Evolutionary conservation across 1,140 invertebrate species (phyloP).

Genomic region (Telenomus remus): DNA sequence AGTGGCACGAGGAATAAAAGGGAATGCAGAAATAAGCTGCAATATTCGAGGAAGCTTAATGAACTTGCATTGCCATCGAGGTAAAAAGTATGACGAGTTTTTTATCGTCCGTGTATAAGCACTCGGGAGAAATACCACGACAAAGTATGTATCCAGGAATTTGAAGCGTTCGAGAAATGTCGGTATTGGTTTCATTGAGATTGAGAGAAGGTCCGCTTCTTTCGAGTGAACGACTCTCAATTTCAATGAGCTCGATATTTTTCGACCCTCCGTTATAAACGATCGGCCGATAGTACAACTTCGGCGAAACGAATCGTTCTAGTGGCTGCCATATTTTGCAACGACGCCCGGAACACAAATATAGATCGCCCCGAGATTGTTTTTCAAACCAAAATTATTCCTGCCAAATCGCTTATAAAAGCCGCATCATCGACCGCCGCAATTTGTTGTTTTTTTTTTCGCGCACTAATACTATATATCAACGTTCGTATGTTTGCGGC

Average conservation of each 20-base stretch:
- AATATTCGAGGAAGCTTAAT: too few species aligned
- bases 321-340: constrained; percentile 28
- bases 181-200: constrained; percentile 36
- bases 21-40: too few species aligned
- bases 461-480: too few species aligned
- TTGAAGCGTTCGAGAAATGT: constrained; percentile 16
- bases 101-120: constrained; percentile 16
- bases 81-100: not conserved
- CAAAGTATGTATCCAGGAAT: constrained; percentile 38
- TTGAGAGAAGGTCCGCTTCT: constrained; percentile 43
- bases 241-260: constrained; percentile 40
- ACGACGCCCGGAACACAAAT: not conserved
- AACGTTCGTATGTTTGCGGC: too few species aligned
- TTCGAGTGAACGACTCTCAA: constrained; percentile 39
- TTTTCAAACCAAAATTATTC: too few species aligned
- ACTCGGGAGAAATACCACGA: constrained; percentile 1
- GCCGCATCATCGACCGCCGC: too few species aligned
- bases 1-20: too few species aligned
- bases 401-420: too few species aligned
- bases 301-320: constrained; percentile 32
- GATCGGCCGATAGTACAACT: constrained; percentile 2
- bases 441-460: too few species aligned
- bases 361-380: too few species aligned
- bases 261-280: constrained; percentile 33
- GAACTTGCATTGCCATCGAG: too few species aligned